phyloP scores from a whole-genome alignment of 2,888 invertebrate species.

The Rhaphigaster nebulosa region DNA sequence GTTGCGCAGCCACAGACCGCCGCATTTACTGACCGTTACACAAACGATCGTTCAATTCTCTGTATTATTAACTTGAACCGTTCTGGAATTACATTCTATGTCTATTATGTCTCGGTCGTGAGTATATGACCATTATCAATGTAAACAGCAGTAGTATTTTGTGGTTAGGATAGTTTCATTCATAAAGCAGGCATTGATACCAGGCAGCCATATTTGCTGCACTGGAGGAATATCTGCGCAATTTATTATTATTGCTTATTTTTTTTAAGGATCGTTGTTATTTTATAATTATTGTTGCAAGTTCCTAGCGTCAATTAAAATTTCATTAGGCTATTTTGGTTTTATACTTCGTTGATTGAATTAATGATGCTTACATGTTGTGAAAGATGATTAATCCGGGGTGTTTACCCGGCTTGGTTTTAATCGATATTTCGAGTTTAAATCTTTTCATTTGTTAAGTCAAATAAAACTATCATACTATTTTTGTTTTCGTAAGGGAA shows the following conservation, averaged over 20 bases:
- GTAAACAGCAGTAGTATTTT: not conserved
- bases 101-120: not conserved
- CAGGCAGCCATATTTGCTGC: not conserved
- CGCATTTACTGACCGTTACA: not conserved
- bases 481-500: too few relatives aligned
- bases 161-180: not conserved
- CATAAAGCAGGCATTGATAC: not conserved
- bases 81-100: not conserved
- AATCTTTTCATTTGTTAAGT: too few relatives aligned
- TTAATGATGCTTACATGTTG: too few relatives aligned
- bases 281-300: too few relatives aligned
- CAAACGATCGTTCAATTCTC: not conserved
- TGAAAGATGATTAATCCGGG: too few relatives aligned
- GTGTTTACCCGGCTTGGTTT: too few relatives aligned
- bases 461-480: too few relatives aligned
- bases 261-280: too few relatives aligned
- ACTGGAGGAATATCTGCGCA: not conserved
- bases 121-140: not conserved
- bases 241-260: not conserved
- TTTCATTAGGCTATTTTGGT: too few relatives aligned
- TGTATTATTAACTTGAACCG: not conserved
- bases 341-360: too few relatives aligned
- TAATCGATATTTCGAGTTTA: too few relatives aligned
- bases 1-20: not conserved
- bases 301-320: too few relatives aligned